These are phyloP conservation scores for Macropodus opercularis DNA, from an alignment of 2,797 vertebrate genomes.

Conservation along the genomic window DNA sequence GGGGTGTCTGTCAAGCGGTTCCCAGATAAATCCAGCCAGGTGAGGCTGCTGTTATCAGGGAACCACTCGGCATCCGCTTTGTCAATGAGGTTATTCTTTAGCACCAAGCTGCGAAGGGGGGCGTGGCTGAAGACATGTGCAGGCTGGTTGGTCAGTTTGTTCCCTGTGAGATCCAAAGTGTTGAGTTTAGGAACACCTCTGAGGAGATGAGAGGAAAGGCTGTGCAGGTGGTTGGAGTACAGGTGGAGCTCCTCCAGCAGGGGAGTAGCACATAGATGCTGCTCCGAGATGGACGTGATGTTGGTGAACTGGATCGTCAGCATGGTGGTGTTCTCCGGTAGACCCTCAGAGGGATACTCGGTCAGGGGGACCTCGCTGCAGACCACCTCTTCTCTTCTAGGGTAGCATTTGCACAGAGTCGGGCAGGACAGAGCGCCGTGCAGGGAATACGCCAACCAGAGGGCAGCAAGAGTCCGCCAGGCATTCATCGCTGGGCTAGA, in stretches of 20 bases:
- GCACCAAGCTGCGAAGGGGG: slow-evolving; percentile 67
- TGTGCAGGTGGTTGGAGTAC: slow-evolving; percentile 69
- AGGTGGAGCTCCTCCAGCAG: slow-evolving; percentile 72
- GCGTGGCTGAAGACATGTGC: slow-evolving; percentile 70
- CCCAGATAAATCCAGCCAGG: slow-evolving; percentile 75
- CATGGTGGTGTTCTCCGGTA: slow-evolving; percentile 67
- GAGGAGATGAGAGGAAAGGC: slow-evolving; percentile 71
- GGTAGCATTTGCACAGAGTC: slow-evolving; percentile 67
- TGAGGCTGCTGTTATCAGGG: slow-evolving; percentile 64
- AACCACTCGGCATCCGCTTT: slow-evolving; percentile 61
- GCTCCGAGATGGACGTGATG: slow-evolving; percentile 68
- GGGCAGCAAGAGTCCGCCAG: slow-evolving; percentile 39
- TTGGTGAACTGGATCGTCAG: slow-evolving; percentile 78
- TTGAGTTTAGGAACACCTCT: slow-evolving; percentile 66
- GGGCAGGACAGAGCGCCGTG: slow-evolving; percentile 61
- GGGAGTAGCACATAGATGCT: slow-evolving; percentile 60
- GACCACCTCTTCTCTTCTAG: slow-evolving; percentile 66
- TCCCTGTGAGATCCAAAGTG: slow-evolving; percentile 77
- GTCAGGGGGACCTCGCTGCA: slow-evolving; percentile 65
- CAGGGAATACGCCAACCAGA: slow-evolving; percentile 55
- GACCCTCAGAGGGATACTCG: slow-evolving; percentile 61
- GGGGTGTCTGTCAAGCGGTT: slow-evolving; percentile 67
- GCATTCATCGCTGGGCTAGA: slow-evolving; percentile 62
- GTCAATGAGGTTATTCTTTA: slow-evolving; percentile 74
- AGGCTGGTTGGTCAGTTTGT: slow-evolving; percentile 67